These are phyloP conservation scores for Lasius platythorax DNA, from an alignment of 2,888 invertebrate species.

Conservation along the genomic window DNA sequence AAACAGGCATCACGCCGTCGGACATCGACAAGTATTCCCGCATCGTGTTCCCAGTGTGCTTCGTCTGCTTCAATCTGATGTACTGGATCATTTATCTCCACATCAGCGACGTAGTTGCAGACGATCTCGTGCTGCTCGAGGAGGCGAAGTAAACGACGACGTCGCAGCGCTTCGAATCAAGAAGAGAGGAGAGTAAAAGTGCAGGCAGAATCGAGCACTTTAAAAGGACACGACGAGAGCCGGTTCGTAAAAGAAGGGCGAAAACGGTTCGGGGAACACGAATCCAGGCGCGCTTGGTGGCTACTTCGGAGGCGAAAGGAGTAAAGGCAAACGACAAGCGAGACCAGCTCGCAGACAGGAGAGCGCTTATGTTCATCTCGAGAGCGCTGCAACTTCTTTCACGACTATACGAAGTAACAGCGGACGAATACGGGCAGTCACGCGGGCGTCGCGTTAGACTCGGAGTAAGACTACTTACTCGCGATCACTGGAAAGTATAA, in stretches of 20 bases:
- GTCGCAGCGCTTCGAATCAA: slow-evolving; percentile 34
- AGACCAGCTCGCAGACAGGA: slow-evolving; percentile 1
- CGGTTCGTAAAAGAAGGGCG: slow-evolving; percentile 26
- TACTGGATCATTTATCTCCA: slow-evolving; percentile 99
- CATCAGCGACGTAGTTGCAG: slow-evolving; percentile 98
- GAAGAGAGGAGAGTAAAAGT: neutral
- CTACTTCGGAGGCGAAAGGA: slow-evolving; percentile 54
- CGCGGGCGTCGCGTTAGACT: neutral
- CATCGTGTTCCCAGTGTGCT: slow-evolving; percentile 99
- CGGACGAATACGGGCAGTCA: neutral
- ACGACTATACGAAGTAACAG: slow-evolving; percentile 17
- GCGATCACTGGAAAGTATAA: slow-evolving; percentile 42
- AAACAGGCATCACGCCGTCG: slow-evolving; percentile 94
- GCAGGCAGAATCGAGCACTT: slow-evolving; percentile 17
- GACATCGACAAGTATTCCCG: slow-evolving; percentile 99
- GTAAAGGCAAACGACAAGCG: slow-evolving; percentile 24
- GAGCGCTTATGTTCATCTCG: slow-evolving; percentile 8
- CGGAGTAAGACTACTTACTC: slow-evolving; percentile 55
- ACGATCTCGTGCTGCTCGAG: slow-evolving; percentile 91
- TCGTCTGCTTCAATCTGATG: slow-evolving; percentile 99
- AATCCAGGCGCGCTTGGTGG: slow-evolving; percentile 51
- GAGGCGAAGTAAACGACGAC: slow-evolving; percentile 81
- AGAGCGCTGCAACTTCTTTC: slow-evolving; percentile 20
- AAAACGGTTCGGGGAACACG: slow-evolving; percentile 7
- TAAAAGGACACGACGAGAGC: neutral